phyloP scores from a whole-genome alignment of 2,888 invertebrate genomes.

The Seladonia tumulorum region DNA sequence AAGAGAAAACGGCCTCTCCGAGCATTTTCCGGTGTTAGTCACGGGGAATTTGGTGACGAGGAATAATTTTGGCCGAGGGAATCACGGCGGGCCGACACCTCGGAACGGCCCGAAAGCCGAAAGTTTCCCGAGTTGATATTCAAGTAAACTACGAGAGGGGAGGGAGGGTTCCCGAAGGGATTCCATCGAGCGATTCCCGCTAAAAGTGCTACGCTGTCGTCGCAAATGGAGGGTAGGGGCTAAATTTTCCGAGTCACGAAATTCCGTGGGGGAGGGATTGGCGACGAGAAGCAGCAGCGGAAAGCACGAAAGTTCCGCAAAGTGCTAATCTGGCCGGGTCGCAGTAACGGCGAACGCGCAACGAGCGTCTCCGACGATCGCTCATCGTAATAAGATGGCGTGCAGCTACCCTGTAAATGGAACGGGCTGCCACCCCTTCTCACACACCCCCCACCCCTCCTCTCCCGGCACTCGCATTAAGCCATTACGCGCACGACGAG shows the following conservation, averaged over 20 bases:
- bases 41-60: background rate
- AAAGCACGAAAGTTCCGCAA: slow-evolving; percentile 28
- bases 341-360: slow-evolving; percentile 10
- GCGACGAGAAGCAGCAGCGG: slow-evolving; percentile 3
- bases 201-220: slow-evolving; percentile 9
- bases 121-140: slow-evolving; percentile 7
- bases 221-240: background rate
- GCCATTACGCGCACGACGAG: slow-evolving; percentile 12
- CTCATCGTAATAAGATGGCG: slow-evolving; percentile 23
- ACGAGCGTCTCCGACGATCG: slow-evolving; percentile 23
- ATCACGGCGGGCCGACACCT: background rate
- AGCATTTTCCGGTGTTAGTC: background rate
- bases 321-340: slow-evolving; percentile 14
- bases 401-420: slow-evolving; percentile 4
- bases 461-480: background rate
- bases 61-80: background rate
- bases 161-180: background rate
- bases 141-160: background rate
- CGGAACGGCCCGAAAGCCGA: background rate
- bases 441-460: background rate
- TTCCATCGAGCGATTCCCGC: background rate
- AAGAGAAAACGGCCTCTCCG: background rate
- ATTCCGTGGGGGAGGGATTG: background rate
- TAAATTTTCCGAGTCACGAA: slow-evolving; percentile 23
- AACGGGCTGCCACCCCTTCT: background rate